Evolutionary conservation across 2,797 vertebrate genomes (phyloP).

Genomic region (Peromyscus melanophrys): DNA sequence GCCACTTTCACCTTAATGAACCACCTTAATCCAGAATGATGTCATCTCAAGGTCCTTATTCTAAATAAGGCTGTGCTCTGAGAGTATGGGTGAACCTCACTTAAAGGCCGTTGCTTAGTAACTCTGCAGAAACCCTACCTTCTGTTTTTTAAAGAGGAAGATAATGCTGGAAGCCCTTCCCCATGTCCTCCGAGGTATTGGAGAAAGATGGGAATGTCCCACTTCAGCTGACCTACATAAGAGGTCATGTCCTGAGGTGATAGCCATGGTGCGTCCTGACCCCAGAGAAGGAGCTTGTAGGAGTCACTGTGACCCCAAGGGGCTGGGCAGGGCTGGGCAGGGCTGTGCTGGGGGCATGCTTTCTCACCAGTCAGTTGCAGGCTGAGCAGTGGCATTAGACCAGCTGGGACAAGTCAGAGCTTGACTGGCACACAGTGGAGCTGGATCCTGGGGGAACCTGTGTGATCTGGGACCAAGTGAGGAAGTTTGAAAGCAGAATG

Average conservation of each 20-base stretch:
- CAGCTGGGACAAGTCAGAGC: neutral
- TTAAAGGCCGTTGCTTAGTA: neutral
- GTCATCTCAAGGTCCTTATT: neutral
- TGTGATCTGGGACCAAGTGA: neutral
- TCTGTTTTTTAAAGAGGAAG: neutral
- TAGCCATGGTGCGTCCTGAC: neutral
- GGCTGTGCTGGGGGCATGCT: neutral
- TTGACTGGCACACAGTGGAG: neutral
- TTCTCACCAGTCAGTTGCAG: neutral
- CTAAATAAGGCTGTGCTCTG: neutral
- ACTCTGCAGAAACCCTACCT: neutral
- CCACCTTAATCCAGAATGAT: neutral
- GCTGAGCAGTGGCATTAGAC: neutral
- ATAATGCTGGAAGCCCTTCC: neutral
- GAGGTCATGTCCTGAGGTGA: fast-evolving
- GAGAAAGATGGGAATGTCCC: neutral
- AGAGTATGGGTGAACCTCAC: neutral
- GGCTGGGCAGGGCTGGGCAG: neutral
- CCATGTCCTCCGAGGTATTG: neutral
- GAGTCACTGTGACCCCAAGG: fast-evolving
- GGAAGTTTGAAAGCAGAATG: neutral
- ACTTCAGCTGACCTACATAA: neutral
- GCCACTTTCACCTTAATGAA: neutral
- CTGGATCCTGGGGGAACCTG: neutral
- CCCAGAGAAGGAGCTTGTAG: neutral